Evolutionary conservation across 2,888 invertebrate species (phyloP), one percentile per base, ranked within the genome.

Genomic region (Synanthedon tipuliformis): DNA sequence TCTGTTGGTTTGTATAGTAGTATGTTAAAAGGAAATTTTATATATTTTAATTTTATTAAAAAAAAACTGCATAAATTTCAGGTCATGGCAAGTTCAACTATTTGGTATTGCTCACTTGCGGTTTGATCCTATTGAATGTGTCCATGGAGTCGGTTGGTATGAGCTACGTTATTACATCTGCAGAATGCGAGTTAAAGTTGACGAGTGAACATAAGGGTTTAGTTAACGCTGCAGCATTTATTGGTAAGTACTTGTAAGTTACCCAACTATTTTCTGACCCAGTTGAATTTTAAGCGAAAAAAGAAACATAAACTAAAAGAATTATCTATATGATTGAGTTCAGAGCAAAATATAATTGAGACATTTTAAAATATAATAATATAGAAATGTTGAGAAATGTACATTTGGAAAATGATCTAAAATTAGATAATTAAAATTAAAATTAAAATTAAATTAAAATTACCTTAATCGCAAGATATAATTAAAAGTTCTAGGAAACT

Each of bases 101-200:
- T 60, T 68, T 88, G 55, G 81, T 92, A 15, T 71, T 92, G 34
- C 65, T 92, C 50, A 89, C 90, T n/a, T 86, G 90, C 53, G 92
- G 92, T 0, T 77, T 91, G 7, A 90, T 91, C 56, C 85, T 92
- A 64, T 88, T 92, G 77, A 87, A 90, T 61, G 91, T 92, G 0
- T 92, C 92, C 61, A 89, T 91, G 73, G 92, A 92, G 75, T 91
- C 91, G 0, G 89, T 92, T 63, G 90, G 90, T 53, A 89, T 92
- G 75, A 90, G 92, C 71, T 90, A 92, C 62, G 89, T 91, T 51
- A 88, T 91, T 67, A 90, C 92, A 0, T 86, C 90, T 0, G 89
- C 92, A 0, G 90, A 91, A 71, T 93, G 92, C 60, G 92, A 92
- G 63, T 80, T 93, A 3, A 63, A 84, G 8, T 81, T 92, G 41